Evolutionary conservation across 30 jellyfish, hydroid and myxozoan genomes (phyloP), one percentile per base, ranked within the genome.

Genomic region (Aurelia aurita): DNA sequence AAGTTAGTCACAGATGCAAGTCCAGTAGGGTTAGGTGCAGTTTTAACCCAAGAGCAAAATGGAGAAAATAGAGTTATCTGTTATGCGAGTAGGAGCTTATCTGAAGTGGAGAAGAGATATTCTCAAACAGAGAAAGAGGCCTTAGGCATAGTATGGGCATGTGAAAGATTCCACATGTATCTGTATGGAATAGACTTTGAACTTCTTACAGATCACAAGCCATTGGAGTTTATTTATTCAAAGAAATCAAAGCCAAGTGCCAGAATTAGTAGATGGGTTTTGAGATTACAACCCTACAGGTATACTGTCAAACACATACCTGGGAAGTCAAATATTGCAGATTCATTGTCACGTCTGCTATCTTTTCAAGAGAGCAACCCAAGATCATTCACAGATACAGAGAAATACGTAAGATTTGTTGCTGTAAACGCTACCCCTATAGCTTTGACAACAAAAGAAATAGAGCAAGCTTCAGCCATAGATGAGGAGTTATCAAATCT

Each of bases 11-110:
- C 93, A 43, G 96, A 78, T 67, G 94, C 93, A 26, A 68, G 87
- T 44, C 92, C 92, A 65, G 83, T 51, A 23, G 92, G 96, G 21
- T 57, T 87, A 35, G 92, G 96, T 46, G 96, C 91, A 22, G 89
- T 87, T 31, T 54, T 87, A 26, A 67, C 89, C 39, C 95, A 77
- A 51, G 61, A 44, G 73, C 92, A 79, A 63, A 57, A 67, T 76
- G 87, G 86, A 27, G 73, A 39, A 72, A 61, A 74, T 74, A 74
- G 70, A 72, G 84, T 43, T 43, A 72, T 72, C 22, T 72, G 84
- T 55, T 55, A 55, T 72, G 79, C 84, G 32, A 57, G 95, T 46
- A 70, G 88, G 70, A 39, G 71, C 11, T 74, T 85, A 45, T n/a
- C 95, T 26, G 84, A 59, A 21, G 89, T 85, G 57, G 95, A 85